These are phyloP conservation scores for Melipona quadrifasciata DNA, from an alignment of 1,140 invertebrate genomes.

Conservation along the genomic window DNA sequence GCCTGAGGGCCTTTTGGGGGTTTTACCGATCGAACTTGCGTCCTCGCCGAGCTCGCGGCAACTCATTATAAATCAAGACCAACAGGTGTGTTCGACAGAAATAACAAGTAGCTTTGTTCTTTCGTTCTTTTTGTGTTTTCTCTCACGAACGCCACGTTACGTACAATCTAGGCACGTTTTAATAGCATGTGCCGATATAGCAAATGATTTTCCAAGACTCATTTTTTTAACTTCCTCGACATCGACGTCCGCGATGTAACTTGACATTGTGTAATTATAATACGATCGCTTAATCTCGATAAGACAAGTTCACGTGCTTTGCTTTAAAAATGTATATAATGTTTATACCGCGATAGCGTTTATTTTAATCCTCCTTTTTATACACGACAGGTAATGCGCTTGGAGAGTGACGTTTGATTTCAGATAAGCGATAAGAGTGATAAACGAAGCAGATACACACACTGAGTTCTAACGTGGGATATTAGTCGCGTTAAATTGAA, in stretches of 20 bases:
- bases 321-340: neutral
- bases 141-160: neutral
- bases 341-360: neutral
- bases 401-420: neutral
- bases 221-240: neutral
- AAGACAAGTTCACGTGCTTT: neutral
- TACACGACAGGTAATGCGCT: neutral
- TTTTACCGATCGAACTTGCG: conserved; percentile 65
- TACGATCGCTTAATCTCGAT: neutral
- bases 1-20: conserved; percentile 66
- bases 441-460: too few relatives aligned
- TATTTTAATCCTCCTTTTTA: neutral
- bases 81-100: conserved; percentile 64
- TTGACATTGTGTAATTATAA: neutral
- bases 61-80: conserved; percentile 71
- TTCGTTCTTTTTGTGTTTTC: neutral
- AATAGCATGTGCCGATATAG: neutral
- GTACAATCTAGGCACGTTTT: neutral
- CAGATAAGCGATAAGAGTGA: neutral
- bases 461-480: neutral
- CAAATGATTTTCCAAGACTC: neutral
- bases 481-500: neutral
- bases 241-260: neutral
- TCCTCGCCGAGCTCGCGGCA: conserved; percentile 67
- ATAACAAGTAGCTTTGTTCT: conserved; percentile 42